phyloP scores from a whole-genome alignment of 2,888 invertebrate genomes.

The Aquatica leii region DNA sequence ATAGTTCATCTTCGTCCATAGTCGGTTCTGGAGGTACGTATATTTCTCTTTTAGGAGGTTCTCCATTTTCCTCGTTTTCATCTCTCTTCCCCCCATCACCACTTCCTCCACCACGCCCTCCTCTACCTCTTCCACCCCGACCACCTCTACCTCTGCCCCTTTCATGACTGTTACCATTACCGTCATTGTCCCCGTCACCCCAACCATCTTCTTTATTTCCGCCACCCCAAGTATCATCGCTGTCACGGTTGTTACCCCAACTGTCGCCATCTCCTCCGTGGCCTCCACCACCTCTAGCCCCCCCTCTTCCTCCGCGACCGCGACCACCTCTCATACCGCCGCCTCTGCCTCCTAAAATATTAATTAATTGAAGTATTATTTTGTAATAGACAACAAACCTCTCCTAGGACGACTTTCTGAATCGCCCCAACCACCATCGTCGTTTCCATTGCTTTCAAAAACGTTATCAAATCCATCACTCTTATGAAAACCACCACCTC shows the following conservation, averaged over 20 bases:
- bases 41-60: constrained; percentile 66
- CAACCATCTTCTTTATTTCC: not conserved
- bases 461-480: constrained; percentile 36
- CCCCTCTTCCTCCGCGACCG: constrained; percentile 25
- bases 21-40: constrained; percentile 80
- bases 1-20: constrained; percentile 75
- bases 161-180: constrained; percentile 15
- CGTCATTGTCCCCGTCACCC: constrained; percentile 3
- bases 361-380: not conserved
- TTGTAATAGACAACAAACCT: too few relatives aligned
- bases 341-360: constrained; percentile 20
- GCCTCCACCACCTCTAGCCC: constrained; percentile 30
- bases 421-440: constrained; percentile 32
- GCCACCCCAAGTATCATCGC: constrained; percentile 5
- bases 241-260: not conserved
- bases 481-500: constrained; percentile 17
- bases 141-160: constrained; percentile 21
- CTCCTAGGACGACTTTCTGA: constrained; percentile 39
- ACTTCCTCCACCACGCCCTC: constrained; percentile 37
- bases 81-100: constrained; percentile 33
- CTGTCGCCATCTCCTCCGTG: constrained; percentile 34
- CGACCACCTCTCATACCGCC: constrained; percentile 40
- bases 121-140: constrained; percentile 32
- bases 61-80: constrained; percentile 1
- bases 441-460: constrained; percentile 36